Percentiles rank a stretch among this genome's conserved stretches.
phyloP scores from a whole-genome alignment of 1,140 invertebrate species.

The Sipha flava region DNA sequence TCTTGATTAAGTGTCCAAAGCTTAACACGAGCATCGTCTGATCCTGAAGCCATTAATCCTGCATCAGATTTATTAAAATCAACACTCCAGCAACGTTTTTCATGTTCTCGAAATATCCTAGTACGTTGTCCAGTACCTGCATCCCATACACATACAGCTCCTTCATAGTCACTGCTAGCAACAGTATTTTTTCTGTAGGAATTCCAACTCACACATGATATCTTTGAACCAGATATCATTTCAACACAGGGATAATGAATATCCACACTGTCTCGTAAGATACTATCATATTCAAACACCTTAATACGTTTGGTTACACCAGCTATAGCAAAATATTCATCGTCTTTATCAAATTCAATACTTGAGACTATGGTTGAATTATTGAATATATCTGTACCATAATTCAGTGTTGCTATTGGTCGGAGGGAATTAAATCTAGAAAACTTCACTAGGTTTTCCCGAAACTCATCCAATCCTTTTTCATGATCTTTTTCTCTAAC shows the following conservation, averaged over 20 bases:
- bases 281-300: constrained; percentile 80
- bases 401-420: constrained; percentile 78
- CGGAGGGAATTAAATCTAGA: constrained; percentile 71
- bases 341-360: constrained; percentile 95
- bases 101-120: constrained; percentile 78
- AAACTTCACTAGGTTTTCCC: constrained; percentile 81
- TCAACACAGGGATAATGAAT: constrained; percentile 88
- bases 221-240: constrained; percentile 90
- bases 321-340: constrained; percentile 92
- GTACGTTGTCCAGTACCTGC: constrained; percentile 67
- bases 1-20: constrained; percentile 84
- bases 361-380: constrained; percentile 90
- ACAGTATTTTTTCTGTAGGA: constrained; percentile 82
- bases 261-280: constrained; percentile 72
- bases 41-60: constrained; percentile 82
- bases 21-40: constrained; percentile 90
- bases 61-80: constrained; percentile 92
- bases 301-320: constrained; percentile 94
- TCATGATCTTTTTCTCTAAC: not conserved
- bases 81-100: constrained; percentile 93
- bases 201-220: constrained; percentile 92
- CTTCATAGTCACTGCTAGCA: constrained; percentile 93
- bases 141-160: constrained; percentile 90
- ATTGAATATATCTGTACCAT: constrained; percentile 80
- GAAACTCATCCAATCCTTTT: constrained; percentile 66